Evolutionary conservation across 2,797 vertebrate species (phyloP).

Genomic region (Oreochromis grahami): DNA sequence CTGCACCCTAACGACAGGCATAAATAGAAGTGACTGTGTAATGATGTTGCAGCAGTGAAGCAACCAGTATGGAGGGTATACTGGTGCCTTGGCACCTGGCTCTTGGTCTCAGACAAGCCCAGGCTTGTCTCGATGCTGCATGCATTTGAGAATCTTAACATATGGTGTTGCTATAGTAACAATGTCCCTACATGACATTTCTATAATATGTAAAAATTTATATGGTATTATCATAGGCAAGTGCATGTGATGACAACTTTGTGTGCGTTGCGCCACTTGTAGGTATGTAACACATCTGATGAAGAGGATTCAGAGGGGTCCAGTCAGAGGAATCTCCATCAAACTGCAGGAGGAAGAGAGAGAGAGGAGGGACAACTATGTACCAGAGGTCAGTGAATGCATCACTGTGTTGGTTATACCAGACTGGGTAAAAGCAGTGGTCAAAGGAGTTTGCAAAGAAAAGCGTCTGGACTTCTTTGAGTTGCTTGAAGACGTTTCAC

Average conservation of each 20-base stretch:
- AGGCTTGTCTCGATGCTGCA: not conserved
- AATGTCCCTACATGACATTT: not conserved
- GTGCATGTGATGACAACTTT: not conserved
- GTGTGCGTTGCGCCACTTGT: not conserved
- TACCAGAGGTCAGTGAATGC: slow-evolving; percentile 84
- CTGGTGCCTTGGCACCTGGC: not conserved
- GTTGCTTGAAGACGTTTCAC: no score
- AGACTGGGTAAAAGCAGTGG: not conserved
- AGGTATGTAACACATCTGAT: slow-evolving; percentile 98
- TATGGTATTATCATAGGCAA: not conserved
- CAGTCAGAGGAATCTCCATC: slow-evolving; percentile 95
- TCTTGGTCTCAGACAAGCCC: not conserved
- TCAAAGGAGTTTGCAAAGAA: no score
- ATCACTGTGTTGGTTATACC: not conserved
- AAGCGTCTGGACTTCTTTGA: no score
- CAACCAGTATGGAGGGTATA: not conserved
- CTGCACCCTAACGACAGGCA: not conserved
- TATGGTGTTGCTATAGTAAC: not conserved
- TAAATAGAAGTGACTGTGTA: not conserved
- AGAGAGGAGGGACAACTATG: slow-evolving; percentile 94
- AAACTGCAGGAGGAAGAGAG: slow-evolving; percentile 97
- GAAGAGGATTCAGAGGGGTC: slow-evolving; percentile 96
- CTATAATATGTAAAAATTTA: not conserved
- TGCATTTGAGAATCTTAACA: not conserved
- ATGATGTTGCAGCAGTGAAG: not conserved